A percentile compares a stretch with the other conserved stretches of the same genome.
These are phyloP conservation scores for Paramisgurnus dabryanus DNA, from an alignment of 2,113 vertebrate genomes.

Conservation along the genomic window DNA sequence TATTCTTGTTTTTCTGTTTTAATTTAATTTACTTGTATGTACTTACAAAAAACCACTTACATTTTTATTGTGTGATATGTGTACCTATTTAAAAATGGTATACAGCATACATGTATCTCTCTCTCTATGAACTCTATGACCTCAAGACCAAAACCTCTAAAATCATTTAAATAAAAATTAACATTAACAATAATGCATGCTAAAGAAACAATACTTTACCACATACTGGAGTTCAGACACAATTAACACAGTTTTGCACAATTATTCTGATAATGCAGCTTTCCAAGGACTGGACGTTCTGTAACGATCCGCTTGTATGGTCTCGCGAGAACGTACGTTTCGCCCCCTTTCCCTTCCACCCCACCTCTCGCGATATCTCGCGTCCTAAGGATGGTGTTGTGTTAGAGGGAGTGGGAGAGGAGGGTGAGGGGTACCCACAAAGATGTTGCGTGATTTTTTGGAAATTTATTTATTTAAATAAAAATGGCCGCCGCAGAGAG, in stretches of 20 bases:
- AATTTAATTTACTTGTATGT: too few species aligned
- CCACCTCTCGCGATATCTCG: slow-evolving; percentile 70
- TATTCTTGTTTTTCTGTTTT: too few species aligned
- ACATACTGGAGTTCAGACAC: neutral
- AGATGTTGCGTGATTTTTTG: slow-evolving; percentile 79
- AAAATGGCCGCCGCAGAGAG: slow-evolving; percentile 84
- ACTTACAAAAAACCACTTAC: too few species aligned
- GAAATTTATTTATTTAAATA: slow-evolving; percentile 85
- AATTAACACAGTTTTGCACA: neutral
- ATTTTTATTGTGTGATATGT: neutral
- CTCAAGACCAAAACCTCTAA: neutral
- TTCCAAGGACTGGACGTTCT: slow-evolving; percentile 50
- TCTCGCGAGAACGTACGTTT: slow-evolving; percentile 61
- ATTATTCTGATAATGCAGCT: slow-evolving; percentile 38
- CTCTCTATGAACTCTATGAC: neutral
- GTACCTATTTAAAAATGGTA: neutral
- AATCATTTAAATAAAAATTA: neutral
- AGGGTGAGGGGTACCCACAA: slow-evolving; percentile 68
- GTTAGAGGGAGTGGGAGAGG: slow-evolving; percentile 68
- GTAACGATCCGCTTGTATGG: slow-evolving; percentile 25
- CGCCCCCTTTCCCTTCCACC: slow-evolving; percentile 8
- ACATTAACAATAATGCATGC: neutral
- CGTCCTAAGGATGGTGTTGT: slow-evolving; percentile 59
- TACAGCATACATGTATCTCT: neutral
- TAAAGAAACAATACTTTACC: neutral